These are phyloP conservation scores for Pseudochirops corinnae DNA, from an alignment of 2,797 vertebrate genomes.

Conservation along the genomic window DNA sequence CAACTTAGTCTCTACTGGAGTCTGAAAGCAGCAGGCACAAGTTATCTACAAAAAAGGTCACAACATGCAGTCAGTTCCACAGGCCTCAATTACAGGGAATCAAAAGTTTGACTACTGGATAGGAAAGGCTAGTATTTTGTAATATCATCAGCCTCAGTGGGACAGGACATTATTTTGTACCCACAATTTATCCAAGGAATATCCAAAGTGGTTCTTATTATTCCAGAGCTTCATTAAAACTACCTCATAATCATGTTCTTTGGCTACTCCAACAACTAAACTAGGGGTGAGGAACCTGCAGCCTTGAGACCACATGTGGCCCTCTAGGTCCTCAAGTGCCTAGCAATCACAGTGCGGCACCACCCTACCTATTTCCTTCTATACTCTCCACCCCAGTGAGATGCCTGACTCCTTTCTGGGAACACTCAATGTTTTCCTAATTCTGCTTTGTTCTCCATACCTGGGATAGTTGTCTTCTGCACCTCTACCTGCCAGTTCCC, in stretches of 20 bases:
- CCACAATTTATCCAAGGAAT: background rate
- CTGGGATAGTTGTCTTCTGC: too few relatives aligned
- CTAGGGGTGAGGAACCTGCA: too few relatives aligned
- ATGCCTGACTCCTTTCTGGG: too few relatives aligned
- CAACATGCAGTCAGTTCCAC: slow-evolving; percentile 40
- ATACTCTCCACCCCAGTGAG: too few relatives aligned
- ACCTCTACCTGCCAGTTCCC: too few relatives aligned
- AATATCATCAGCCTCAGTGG: background rate
- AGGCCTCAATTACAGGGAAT: slow-evolving; percentile 39
- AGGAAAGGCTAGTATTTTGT: background rate
- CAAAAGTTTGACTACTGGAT: slow-evolving; percentile 33
- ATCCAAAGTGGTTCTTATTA: background rate
- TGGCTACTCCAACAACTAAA: background rate
- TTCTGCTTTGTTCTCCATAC: too few relatives aligned
- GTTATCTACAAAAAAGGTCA: slow-evolving; percentile 54
- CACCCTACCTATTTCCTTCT: too few relatives aligned
- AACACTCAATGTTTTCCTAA: too few relatives aligned
- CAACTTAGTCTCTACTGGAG: slow-evolving; percentile 46
- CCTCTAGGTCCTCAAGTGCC: too few relatives aligned
- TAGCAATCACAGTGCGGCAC: too few relatives aligned
- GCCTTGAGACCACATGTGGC: too few relatives aligned
- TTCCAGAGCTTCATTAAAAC: background rate
- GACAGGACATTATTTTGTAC: background rate
- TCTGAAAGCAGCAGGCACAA: slow-evolving; percentile 30
- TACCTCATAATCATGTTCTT: background rate